Evolutionary conservation across 2,888 invertebrate genomes (phyloP), one percentile per base, ranked within the genome.

Genomic region (Pilophorus perplexus): DNA sequence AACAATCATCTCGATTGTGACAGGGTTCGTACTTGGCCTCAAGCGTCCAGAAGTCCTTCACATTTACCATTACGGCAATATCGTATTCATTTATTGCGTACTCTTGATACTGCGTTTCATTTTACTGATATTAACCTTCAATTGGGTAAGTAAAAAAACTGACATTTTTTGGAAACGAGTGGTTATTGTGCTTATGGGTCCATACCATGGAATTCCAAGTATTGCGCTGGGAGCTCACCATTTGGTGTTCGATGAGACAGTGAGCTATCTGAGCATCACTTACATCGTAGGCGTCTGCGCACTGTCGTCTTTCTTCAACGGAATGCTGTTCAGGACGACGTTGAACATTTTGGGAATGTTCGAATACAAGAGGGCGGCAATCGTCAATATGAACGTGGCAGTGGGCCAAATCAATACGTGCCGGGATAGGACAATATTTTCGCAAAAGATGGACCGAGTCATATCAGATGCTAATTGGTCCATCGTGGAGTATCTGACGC

Each of bases 401-500:
- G 33, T 62, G n/a, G 46, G 48, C 20, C 62, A 62, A 62, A 33
- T 62, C 33, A 62, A 48, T 23, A n/a, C 20, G 2, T 62, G 62
- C 50, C 38, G 62, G 28, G 62, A 62, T 16, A 12, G 14, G 28
- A 48, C 62, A 2, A 46, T 62, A 14, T 48, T 48, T 20, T 27
- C 62, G 1, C 62, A 48, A 28, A 62, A 62, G 20, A 18, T 40
- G 37, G 62, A 62, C 33, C 28, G 28, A 6, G 62, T 62, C 1
- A 46, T 62, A 4, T 27, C 62, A 6, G 62, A 62, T 25, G 62
- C 62, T 12, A 62, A 62, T 20, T 62, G 62, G 62, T n/a, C 20
- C 6, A 50, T 62, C 25, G 62, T 62, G 4, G 62, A 62, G 22
- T 18, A 28, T 20, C 18, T 48, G 62, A 48, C 62, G 33, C 16